Conservation (phyloP, 2,888 invertebrate genomes). For the Endomychus coccineus region DNA sequence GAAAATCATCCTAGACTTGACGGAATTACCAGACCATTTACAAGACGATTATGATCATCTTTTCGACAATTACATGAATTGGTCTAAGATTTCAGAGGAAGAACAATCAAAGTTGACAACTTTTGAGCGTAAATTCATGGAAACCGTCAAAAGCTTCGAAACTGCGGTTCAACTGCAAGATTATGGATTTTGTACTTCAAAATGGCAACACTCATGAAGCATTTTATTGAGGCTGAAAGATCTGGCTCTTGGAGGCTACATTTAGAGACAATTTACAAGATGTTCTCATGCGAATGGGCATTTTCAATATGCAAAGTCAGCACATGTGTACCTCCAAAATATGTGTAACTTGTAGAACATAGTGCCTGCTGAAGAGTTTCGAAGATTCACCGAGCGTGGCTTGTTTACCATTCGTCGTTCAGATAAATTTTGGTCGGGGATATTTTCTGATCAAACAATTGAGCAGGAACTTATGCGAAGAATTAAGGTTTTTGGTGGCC, state of each 20-base stretch:
- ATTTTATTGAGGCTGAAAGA: constrained; percentile 3
- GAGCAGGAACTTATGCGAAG: constrained; percentile 6
- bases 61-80: background rate
- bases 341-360: too few relatives aligned
- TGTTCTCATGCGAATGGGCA: too few relatives aligned
- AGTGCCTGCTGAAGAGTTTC: too few relatives aligned
- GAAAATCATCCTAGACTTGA: constrained; percentile 10
- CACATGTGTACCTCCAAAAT: too few relatives aligned
- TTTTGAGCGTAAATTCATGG: constrained; percentile 5
- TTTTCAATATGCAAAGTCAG: too few relatives aligned
- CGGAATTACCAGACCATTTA: constrained; percentile 3
- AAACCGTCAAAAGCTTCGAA: background rate
- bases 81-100: constrained; percentile 3
- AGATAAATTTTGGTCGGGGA: too few relatives aligned
- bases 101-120: background rate
- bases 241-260: constrained; percentile 3
- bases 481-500: constrained; percentile 10
- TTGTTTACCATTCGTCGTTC: too few relatives aligned
- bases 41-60: constrained; percentile 5
- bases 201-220: constrained; percentile 2
- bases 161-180: background rate
- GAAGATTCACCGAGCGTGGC: too few relatives aligned
- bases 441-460: background rate
- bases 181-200: constrained; percentile 3
- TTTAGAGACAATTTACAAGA: background rate